Evolutionary conservation across 2,113 vertebrate genomes (phyloP).

Genomic region (Bubo scandiacus): DNA sequence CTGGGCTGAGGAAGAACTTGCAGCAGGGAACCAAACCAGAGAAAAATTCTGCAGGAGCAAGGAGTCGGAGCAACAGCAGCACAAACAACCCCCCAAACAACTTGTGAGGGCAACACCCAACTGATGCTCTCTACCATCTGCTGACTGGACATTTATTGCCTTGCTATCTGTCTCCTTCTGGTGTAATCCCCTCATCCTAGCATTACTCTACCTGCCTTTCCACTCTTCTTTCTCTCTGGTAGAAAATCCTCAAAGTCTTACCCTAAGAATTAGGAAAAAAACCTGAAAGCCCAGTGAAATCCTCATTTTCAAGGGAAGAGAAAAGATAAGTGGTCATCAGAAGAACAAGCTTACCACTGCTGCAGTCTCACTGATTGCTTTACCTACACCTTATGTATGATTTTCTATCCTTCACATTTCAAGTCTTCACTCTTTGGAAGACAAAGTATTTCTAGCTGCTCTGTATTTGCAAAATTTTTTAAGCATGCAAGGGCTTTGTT

Average conservation of each 20-base stretch:
- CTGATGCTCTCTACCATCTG: not conserved
- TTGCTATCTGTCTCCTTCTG: not conserved
- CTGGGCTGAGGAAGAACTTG: not conserved
- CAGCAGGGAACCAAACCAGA: not conserved
- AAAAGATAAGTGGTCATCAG: not conserved
- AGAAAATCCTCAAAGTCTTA: not conserved
- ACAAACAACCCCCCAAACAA: not conserved
- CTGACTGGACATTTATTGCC: not conserved
- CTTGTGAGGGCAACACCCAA: not conserved
- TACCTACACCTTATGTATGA: not conserved
- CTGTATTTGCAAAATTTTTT: not conserved
- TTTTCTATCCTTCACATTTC: not conserved
- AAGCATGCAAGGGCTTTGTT: not conserved
- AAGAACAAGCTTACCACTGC: not conserved
- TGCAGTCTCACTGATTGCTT: not conserved
- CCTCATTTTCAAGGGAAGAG: not conserved
- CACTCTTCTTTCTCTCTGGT: not conserved
- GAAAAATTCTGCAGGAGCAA: not conserved
- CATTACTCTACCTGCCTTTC: not conserved
- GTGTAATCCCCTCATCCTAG: not conserved
- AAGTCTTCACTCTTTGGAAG: not conserved
- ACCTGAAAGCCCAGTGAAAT: not conserved
- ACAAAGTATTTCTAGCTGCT: not conserved
- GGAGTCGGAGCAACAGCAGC: not conserved
- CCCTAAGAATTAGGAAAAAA: not conserved